These are phyloP conservation scores for Drosophila dunni DNA, from an alignment of 1,140 invertebrate genomes.

Conservation along the genomic window DNA sequence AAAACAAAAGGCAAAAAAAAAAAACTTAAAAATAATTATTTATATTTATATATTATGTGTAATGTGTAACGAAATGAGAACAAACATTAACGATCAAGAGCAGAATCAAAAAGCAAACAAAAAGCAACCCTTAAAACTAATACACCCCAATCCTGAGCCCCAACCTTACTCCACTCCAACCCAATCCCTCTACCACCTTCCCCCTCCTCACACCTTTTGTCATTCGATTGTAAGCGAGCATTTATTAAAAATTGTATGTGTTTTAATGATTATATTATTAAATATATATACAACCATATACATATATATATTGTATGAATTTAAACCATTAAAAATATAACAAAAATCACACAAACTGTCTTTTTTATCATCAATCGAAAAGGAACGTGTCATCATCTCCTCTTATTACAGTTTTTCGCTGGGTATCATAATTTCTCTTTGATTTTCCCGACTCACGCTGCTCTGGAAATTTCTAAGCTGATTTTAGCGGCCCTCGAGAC, in stretches of 20 bases:
- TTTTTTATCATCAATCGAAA: conserved; percentile 17
- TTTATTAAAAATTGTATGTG: conserved; percentile 84
- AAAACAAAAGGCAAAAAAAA: conserved; percentile 61
- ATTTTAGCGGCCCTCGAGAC: conserved; percentile 66
- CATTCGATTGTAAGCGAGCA: conserved; percentile 80
- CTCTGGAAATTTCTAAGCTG: conserved; percentile 58
- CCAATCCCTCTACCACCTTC: neutral
- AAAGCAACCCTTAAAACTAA: conserved; percentile 24
- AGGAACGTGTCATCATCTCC: conserved; percentile 67
- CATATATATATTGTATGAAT: conserved; percentile 75
- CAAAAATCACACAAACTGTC: conserved; percentile 42
- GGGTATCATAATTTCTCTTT: conserved; percentile 13
- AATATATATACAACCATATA: conserved; percentile 79
- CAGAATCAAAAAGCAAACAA: conserved; percentile 64
- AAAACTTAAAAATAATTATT: conserved; percentile 47
- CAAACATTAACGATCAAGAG: conserved; percentile 52
- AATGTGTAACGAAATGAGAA: conserved; percentile 36
- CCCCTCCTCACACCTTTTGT: conserved; percentile 43
- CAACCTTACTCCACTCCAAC: neutral
- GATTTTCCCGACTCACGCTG: conserved; percentile 27
- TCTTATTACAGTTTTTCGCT: conserved; percentile 37
- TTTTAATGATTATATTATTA: conserved; percentile 83
- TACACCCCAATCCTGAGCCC: neutral
- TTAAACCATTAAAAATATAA: conserved; percentile 69
- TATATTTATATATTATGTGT: conserved; percentile 53